Evolutionary conservation across 2,888 invertebrate species (phyloP).

Genomic region (Psococerastis gibbosa): DNA sequence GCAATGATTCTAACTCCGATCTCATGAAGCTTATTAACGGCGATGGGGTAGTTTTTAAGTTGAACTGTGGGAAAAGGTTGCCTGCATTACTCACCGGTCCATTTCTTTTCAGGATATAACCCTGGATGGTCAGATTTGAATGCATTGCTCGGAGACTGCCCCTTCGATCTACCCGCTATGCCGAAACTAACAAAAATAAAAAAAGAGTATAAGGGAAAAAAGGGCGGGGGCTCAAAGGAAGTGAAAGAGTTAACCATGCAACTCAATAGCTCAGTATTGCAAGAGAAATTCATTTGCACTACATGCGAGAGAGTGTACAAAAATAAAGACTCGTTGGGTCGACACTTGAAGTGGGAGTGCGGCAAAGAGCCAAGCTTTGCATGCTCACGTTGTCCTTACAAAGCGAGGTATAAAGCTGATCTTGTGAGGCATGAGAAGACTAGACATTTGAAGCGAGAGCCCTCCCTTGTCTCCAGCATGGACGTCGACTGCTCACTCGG

Average conservation of each 20-base stretch:
- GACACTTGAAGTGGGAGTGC: conserved; percentile 27
- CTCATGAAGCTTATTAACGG: conserved; percentile 9
- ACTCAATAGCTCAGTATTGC: neutral
- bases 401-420: conserved; percentile 27
- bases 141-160: conserved; percentile 1
- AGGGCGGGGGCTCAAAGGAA: conserved; percentile 15
- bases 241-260: neutral
- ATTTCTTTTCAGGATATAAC: conserved; percentile 6
- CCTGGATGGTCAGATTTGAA: conserved; percentile 1
- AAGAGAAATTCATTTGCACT: conserved; percentile 18
- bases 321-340: conserved; percentile 20
- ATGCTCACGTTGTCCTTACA: conserved; percentile 28
- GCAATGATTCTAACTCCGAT: conserved; percentile 9
- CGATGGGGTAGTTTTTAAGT: conserved; percentile 8
- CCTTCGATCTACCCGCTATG: conserved; percentile 4
- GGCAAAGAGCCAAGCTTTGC: conserved; percentile 31
- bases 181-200: conserved; percentile 8
- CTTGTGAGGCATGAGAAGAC: conserved; percentile 33
- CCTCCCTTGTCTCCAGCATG: neutral
- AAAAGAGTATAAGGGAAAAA: conserved; percentile 3
- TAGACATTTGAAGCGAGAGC: conserved; percentile 25
- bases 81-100: neutral
- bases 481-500: conserved; percentile 10
- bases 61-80: neutral
- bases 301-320: conserved; percentile 20